These are phyloP conservation scores for Tiaroga cobitis DNA, from an alignment of 2,797 vertebrate genomes.

Conservation along the genomic window DNA sequence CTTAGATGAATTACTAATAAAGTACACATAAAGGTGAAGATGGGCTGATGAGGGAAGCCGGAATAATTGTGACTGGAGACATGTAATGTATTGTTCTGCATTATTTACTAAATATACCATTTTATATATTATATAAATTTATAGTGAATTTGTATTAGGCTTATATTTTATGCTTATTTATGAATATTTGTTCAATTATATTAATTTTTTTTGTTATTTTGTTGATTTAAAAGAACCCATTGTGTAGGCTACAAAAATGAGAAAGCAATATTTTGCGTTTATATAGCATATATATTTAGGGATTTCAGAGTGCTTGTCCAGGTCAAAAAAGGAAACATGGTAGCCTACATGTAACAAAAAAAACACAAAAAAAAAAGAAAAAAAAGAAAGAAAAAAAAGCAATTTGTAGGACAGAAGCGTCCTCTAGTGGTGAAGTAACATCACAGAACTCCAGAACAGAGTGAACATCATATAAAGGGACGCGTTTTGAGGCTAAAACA, in stretches of 20 bases:
- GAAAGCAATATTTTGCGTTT: background rate
- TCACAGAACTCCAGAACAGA: background rate
- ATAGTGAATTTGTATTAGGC: background rate
- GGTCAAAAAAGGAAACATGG: background rate
- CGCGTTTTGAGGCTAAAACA: no score
- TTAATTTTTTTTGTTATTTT: background rate
- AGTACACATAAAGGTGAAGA: background rate
- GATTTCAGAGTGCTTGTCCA: no score
- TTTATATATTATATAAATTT: background rate
- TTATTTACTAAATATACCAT: background rate
- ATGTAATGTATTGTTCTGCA: background rate
- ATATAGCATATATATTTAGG: background rate
- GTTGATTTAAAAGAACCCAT: background rate
- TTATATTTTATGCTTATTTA: background rate
- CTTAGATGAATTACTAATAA: background rate
- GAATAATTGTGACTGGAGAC: background rate
- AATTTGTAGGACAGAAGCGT: background rate
- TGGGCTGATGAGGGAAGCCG: background rate
- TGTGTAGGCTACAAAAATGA: background rate
- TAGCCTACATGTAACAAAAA: no score
- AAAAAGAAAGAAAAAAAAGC: no score
- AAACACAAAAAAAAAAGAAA: fast-evolving
- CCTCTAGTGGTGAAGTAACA: conserved; percentile 6
- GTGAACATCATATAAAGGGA: no score
- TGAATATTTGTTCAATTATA: background rate